Conservation (phyloP, 2,797 vertebrate genomes). For the Poecilia velifera region DNA sequence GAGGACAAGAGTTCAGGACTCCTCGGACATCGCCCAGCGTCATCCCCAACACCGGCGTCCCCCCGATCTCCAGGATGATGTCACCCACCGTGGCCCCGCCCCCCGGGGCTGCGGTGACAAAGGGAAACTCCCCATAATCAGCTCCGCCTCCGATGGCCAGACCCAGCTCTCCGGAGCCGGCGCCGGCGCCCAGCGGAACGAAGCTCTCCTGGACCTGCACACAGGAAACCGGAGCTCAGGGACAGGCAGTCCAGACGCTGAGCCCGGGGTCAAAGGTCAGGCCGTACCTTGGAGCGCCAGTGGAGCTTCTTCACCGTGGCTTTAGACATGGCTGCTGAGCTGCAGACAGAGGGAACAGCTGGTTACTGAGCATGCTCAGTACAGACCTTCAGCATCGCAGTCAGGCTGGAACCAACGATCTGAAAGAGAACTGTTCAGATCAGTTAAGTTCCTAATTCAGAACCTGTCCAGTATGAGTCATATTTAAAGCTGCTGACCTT, state of each 20-base stretch:
- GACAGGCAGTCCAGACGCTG: background rate
- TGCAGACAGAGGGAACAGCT: constrained; percentile 35
- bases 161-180: constrained; percentile 78
- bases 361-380: constrained; percentile 24
- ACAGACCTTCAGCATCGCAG: background rate
- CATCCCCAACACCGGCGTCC: constrained; percentile 82
- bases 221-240: background rate
- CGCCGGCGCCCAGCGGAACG: constrained; percentile 74
- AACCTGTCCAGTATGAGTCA: background rate
- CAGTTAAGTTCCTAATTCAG: no score
- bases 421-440: background rate
- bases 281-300: constrained; percentile 79
- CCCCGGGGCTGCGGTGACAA: constrained; percentile 77
- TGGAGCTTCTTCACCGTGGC: constrained; percentile 82
- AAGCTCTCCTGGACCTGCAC: constrained; percentile 81
- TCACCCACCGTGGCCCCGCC: constrained; percentile 80
- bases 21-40: constrained; percentile 83
- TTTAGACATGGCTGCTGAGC: constrained; percentile 79
- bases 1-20: constrained; percentile 81
- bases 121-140: constrained; percentile 84
- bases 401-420: background rate
- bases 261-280: background rate
- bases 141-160: constrained; percentile 81
- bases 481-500: background rate
- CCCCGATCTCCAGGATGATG: constrained; percentile 83